Evolutionary conservation across 2,888 invertebrate genomes (phyloP).

Genomic region (Petrolisthes manimaculis): DNA sequence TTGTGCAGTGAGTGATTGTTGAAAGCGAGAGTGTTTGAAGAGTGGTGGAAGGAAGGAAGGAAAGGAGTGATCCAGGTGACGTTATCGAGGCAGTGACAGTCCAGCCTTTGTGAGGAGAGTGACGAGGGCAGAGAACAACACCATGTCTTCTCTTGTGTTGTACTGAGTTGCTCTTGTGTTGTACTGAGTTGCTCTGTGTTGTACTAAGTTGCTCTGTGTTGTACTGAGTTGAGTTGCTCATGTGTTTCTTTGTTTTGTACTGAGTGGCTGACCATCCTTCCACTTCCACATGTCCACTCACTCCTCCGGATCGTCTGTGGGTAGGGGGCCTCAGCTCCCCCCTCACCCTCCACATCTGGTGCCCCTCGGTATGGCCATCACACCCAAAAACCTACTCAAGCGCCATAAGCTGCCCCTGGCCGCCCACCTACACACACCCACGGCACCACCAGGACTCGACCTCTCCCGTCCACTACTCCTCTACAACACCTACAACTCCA

Average conservation of each 20-base stretch:
- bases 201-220: neutral
- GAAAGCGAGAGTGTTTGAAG: neutral
- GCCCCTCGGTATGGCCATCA: constrained; percentile 32
- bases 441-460: constrained; percentile 66
- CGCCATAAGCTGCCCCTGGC: constrained; percentile 57
- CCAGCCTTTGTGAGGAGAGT: neutral
- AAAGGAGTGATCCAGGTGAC: constrained; percentile 1
- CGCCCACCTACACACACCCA: constrained; percentile 63
- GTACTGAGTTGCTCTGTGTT: neutral
- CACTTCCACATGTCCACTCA: constrained; percentile 40
- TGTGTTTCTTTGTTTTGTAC: too few relatives aligned
- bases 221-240: neutral
- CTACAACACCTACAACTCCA: constrained; percentile 77
- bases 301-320: constrained; percentile 40
- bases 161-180: neutral
- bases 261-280: neutral
- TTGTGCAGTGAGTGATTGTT: neutral
- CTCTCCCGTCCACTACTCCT: constrained; percentile 75
- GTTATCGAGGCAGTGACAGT: constrained; percentile 24
- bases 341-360: constrained; percentile 7
- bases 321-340: constrained; percentile 26
- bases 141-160: neutral
- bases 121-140: neutral
- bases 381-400: constrained; percentile 53
- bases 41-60: neutral